These are phyloP conservation scores for fruit fly (Drosophila melanogaster) DNA, from an alignment of 1,140 invertebrate genomes.

Conservation along the genomic window Release_6_plus_ISO1_MT NC_004354.4:12571001-12571500, in stretches of 20 bases:
- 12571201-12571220: conserved; percentile 61
- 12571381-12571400: conserved; percentile 36
- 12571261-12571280: conserved; percentile 67
- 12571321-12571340: conserved; percentile 57
- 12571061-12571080: conserved; percentile 31
- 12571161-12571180: conserved; percentile 28
- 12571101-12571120: conserved; percentile 34
- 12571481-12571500: conserved; percentile 44
- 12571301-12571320: conserved; percentile 3
- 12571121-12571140: conserved; percentile 24
- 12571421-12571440: conserved; percentile 36
- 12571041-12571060: neutral
- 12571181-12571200: conserved; percentile 72
- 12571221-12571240: conserved; percentile 67
- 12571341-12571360: conserved; percentile 44
- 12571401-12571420: conserved; percentile 5
- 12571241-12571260: conserved; percentile 71
- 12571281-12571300: conserved; percentile 47
- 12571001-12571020: neutral
- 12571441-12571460: conserved; percentile 63
- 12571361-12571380: conserved; percentile 16
- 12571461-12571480: conserved; percentile 72
- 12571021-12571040: neutral
- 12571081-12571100: conserved; percentile 7
- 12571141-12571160: neutral